These are phyloP conservation scores for Drosophila stalkeri DNA, from an alignment of 2,888 invertebrate species.

Conservation along the genomic window DNA sequence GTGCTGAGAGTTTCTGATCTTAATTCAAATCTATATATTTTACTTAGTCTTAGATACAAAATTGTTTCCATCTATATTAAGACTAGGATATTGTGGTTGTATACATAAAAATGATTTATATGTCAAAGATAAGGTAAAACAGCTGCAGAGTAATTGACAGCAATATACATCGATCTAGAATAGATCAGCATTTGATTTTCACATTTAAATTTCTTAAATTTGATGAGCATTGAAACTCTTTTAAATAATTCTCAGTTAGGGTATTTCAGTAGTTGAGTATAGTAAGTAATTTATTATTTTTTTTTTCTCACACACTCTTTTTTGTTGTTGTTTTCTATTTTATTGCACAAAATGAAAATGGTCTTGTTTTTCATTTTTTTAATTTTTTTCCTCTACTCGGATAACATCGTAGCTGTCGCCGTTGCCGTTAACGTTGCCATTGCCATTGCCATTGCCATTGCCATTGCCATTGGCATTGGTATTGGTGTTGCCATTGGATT, in stretches of 20 bases:
- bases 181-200: too few species aligned
- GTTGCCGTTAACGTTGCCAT: conserved; percentile 19
- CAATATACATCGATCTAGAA: too few species aligned
- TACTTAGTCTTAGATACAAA: too few species aligned
- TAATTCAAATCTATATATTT: too few species aligned
- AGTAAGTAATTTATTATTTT: neutral
- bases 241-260: neutral
- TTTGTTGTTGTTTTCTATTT: conserved; percentile 72
- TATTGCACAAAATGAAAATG: conserved; percentile 77
- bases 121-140: too few species aligned
- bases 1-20: too few species aligned
- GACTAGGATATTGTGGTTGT: too few species aligned
- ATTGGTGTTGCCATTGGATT: conserved; percentile 8
- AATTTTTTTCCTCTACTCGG: conserved; percentile 40
- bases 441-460: conserved; percentile 22
- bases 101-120: too few species aligned
- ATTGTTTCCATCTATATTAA: too few species aligned
- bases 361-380: conserved; percentile 77
- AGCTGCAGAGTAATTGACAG: too few species aligned
- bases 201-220: neutral
- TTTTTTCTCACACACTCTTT: conserved; percentile 17
- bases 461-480: conserved; percentile 22
- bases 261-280: conserved; percentile 24
- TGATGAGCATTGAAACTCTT: too few species aligned
- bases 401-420: conserved; percentile 55